Conservation (phyloP, 2,888 invertebrate species). For the Plagodis pulveraria region DNA sequence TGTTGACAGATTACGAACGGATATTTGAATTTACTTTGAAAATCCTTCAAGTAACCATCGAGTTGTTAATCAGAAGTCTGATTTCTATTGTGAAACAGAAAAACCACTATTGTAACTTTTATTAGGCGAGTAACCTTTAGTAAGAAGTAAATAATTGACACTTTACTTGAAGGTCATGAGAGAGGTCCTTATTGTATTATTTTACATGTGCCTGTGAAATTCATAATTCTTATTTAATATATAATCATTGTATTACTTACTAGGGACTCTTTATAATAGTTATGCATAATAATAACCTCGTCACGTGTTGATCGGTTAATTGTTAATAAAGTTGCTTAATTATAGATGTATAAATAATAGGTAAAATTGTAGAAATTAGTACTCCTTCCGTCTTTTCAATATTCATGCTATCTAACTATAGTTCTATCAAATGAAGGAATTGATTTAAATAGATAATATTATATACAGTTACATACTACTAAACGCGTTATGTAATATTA, state of each 20-base stretch:
- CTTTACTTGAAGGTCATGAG: too few species aligned
- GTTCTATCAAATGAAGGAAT: slow-evolving; percentile 67
- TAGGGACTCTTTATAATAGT: neutral
- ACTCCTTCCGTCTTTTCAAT: slow-evolving; percentile 17
- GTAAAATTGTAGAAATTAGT: slow-evolving; percentile 6
- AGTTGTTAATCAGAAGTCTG: too few species aligned
- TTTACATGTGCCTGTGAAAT: neutral
- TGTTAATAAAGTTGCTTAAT: slow-evolving; percentile 5
- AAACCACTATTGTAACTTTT: too few species aligned
- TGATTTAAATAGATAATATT: slow-evolving; percentile 51
- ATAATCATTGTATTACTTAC: neutral
- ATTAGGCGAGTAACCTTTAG: too few species aligned
- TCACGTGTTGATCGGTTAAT: neutral
- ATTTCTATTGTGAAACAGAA: too few species aligned
- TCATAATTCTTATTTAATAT: neutral
- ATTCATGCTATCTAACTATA: slow-evolving; percentile 34
- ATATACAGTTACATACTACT: slow-evolving; percentile 25
- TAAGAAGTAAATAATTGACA: too few species aligned
- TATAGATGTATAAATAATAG: slow-evolving; percentile 8
- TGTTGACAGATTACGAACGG: too few species aligned
- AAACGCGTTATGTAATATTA: slow-evolving; percentile 37
- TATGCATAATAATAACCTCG: neutral
- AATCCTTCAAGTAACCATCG: too few species aligned
- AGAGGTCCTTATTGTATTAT: neutral
- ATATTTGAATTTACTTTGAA: too few species aligned